Evolutionary conservation across 1,140 invertebrate genomes (phyloP), one percentile per base, ranked within the genome.

Genomic region (Drosophila bipectinata): DNA sequence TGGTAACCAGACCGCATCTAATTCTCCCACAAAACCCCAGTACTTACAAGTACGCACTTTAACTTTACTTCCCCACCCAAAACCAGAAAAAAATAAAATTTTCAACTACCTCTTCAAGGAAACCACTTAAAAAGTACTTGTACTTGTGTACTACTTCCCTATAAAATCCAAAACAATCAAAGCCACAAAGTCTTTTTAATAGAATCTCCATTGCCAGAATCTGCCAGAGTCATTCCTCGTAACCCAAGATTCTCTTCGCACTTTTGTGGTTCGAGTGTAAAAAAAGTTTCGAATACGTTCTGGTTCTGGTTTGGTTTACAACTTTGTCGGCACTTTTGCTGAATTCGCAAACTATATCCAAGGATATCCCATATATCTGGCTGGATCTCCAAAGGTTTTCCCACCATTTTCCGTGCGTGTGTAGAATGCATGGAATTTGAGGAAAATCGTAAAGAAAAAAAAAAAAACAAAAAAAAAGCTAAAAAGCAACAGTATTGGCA

Each of bases 371-470:
- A 9, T 55, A 10, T 21, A 12, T 48, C 12, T 44, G 15, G 41
- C 14, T 48, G 30, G 1, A 3, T 41, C 10, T 39, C 39, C 32
- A 8, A 32, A n/a, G 10, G 4, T 8, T 37, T 58, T 32, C 26
- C 41, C 18, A 4, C 6, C 28, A 10, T 14, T 8, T n/a, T 15
- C 7, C 47, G 30, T 71, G 30, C 21, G 41, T 48, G 53, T 72
- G 79, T 66, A 77, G 60, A 74, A 69, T 82, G 79, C 63, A 51
- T 81, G 68, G 68, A 82, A 82, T 71, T 82, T 64, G 47, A 58
- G 48, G 9, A 15, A 15, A 57, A 56, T 71, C 64, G 47, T 84
- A 78, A 78, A 71, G 72, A 30, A 59, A 41, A 26, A 54, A 63
- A 48, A 18, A 18, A 18, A 15, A 15, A n/a, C n/a, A 0, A 15